phyloP scores from a whole-genome alignment of 2,113 vertebrate species.

The Aleadryas rufinucha region DNA sequence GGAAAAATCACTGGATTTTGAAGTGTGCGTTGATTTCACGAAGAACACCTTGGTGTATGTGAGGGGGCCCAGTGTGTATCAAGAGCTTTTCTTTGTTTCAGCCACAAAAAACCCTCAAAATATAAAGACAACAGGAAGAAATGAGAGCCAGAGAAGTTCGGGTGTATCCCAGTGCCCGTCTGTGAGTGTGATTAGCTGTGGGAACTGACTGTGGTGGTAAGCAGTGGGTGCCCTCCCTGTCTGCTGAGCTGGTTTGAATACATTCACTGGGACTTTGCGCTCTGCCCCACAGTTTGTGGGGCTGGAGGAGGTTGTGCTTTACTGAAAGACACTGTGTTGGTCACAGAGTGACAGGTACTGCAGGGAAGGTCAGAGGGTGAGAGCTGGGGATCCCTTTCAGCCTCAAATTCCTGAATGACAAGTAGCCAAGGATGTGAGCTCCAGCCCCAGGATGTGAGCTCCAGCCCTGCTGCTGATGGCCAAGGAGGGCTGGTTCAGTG shows the following conservation, averaged over 20 bases:
- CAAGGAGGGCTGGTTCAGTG: background rate
- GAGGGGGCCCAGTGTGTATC: fast-evolving
- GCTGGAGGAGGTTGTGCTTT: background rate
- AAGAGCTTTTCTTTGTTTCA: background rate
- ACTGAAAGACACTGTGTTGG: background rate
- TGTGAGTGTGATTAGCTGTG: background rate
- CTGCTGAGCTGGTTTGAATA: background rate
- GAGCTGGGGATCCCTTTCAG: background rate
- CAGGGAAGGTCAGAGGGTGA: background rate
- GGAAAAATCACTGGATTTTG: background rate
- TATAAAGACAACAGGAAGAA: background rate
- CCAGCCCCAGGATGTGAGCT: background rate
- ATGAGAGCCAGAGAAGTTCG: background rate
- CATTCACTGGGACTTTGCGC: background rate
- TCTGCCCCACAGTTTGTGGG: fast-evolving
- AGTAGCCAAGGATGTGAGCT: background rate
- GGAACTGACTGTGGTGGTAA: background rate
- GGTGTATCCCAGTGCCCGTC: fast-evolving
- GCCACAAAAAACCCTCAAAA: background rate
- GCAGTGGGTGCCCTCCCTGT: background rate
- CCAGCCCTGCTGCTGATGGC: fast-evolving
- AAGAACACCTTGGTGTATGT: background rate
- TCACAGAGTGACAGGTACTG: background rate
- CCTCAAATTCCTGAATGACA: background rate
- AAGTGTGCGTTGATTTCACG: background rate